These are phyloP conservation scores for Brenthis hecate DNA, from an alignment of 2,888 invertebrate species.

Conservation along the genomic window DNA sequence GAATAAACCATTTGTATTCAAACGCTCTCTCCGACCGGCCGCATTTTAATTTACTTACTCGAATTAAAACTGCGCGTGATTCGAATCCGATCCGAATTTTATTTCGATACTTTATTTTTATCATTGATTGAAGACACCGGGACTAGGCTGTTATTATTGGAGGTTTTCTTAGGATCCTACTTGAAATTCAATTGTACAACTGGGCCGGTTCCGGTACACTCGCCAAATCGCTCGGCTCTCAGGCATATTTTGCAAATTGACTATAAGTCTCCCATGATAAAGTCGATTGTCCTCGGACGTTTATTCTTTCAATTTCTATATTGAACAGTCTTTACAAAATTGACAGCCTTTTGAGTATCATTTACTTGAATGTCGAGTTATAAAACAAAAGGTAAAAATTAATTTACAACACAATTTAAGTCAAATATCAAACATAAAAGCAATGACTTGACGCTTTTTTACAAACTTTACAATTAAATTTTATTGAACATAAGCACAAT, in stretches of 20 bases:
- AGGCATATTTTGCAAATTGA: conserved; percentile 64
- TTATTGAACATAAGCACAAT: too few relatives aligned
- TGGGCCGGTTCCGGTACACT: conserved; percentile 48
- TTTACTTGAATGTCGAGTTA: conserved; percentile 21
- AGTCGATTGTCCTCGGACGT: conserved; percentile 57
- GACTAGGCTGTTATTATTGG: conserved; percentile 56
- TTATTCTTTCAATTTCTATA: conserved; percentile 55
- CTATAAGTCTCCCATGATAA: conserved; percentile 57
- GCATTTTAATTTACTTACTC: conserved; percentile 81
- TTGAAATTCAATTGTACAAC: conserved; percentile 53
- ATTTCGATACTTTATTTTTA: conserved; percentile 74
- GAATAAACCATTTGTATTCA: conserved; percentile 80
- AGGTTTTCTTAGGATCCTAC: conserved; percentile 47
- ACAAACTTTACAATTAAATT: too few relatives aligned
- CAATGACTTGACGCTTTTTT: not conserved
- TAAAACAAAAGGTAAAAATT: conserved; percentile 18
- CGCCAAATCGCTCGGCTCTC: conserved; percentile 45
- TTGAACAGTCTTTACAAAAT: conserved; percentile 36
- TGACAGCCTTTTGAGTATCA: conserved; percentile 31
- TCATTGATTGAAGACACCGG: conserved; percentile 72
- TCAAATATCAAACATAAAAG: not conserved
- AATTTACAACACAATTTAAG: conserved; percentile 16
- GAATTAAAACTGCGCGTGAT: conserved; percentile 80
- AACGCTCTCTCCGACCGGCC: conserved; percentile 64
- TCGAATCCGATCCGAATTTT: conserved; percentile 67